Evolutionary conservation across 1,140 invertebrate genomes (phyloP).

Genomic region (Plodia interpunctella): DNA sequence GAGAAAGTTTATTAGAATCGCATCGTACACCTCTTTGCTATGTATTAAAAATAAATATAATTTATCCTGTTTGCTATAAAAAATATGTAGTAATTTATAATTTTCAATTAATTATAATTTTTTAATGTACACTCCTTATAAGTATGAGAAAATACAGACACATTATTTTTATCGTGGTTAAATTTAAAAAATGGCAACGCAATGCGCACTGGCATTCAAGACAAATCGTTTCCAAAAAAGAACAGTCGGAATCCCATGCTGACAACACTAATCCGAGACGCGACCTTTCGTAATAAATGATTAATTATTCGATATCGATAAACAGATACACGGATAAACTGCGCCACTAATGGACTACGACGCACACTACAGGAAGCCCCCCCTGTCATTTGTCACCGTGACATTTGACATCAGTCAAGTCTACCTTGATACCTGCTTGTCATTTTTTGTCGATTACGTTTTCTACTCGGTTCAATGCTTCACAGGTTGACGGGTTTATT

Average conservation of each 20-base stretch:
- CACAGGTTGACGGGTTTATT: not conserved
- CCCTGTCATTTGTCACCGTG: slow-evolving; percentile 65
- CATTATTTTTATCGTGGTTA: too few relatives aligned
- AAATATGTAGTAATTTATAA: too few relatives aligned
- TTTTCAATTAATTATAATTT: too few relatives aligned
- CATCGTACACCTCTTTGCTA: too few relatives aligned
- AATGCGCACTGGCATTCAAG: not conserved
- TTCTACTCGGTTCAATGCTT: slow-evolving; percentile 4
- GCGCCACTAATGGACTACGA: slow-evolving; percentile 38
- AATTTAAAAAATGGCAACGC: too few relatives aligned
- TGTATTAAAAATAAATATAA: too few relatives aligned
- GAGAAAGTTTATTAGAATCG: too few relatives aligned
- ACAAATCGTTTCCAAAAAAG: slow-evolving; percentile 10
- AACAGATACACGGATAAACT: slow-evolving; percentile 43
- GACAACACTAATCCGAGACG: slow-evolving; percentile 27
- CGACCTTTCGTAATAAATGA: slow-evolving; percentile 30
- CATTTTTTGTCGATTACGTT: slow-evolving; percentile 27
- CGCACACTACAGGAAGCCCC: slow-evolving; percentile 60
- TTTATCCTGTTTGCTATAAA: too few relatives aligned
- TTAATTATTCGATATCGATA: slow-evolving; percentile 53
- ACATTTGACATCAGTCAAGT: slow-evolving; percentile 72
- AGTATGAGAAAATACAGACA: too few relatives aligned
- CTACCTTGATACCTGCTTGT: slow-evolving; percentile 37
- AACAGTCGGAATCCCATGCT: slow-evolving; percentile 13
- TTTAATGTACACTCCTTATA: too few relatives aligned